Evolutionary conservation across 2,113 vertebrate genomes (phyloP).

Genomic region (Anoura caudifer): DNA sequence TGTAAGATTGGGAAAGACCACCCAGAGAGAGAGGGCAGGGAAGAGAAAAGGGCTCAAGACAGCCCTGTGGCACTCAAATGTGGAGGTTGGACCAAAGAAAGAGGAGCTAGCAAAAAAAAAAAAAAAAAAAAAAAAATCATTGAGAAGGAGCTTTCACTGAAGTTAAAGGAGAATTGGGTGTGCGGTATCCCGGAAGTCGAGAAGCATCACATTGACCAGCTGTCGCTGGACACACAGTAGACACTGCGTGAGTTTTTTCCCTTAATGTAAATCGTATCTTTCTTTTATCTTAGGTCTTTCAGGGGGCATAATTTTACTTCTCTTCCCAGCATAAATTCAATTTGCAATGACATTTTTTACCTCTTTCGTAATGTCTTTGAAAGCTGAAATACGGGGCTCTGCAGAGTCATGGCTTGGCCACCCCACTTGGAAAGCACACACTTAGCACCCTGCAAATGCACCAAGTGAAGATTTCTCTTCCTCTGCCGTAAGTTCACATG

Average conservation of each 20-base stretch:
- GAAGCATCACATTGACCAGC: not conserved
- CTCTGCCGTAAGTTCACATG: conserved; percentile 5
- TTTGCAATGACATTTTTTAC: conserved; percentile 19
- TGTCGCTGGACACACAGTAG: not conserved
- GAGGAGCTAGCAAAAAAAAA: not conserved
- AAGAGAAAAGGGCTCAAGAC: not conserved
- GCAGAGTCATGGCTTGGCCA: not conserved
- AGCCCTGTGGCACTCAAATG: not conserved
- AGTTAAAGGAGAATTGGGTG: not conserved
- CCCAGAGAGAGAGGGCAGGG: not conserved
- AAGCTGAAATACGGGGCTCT: conserved; percentile 9
- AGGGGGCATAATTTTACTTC: conserved; percentile 13
- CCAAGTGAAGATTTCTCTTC: not conserved
- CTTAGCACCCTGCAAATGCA: not conserved
- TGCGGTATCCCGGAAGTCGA: not conserved
- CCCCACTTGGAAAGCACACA: not conserved
- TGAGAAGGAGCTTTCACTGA: not conserved
- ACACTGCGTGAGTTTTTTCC: not conserved
- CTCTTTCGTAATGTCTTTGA: conserved; percentile 16
- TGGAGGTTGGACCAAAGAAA: not conserved
- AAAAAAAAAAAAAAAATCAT: not conserved
- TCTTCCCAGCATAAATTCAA: conserved; percentile 43
- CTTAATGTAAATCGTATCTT: conserved; percentile 14
- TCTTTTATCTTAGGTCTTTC: conserved; percentile 30
- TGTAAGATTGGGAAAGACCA: not conserved